A percentile compares a stretch with the other conserved stretches of the same genome.
Conservation (phyloP, 1,140 invertebrate species). For the Grapholita molesta region DNA sequence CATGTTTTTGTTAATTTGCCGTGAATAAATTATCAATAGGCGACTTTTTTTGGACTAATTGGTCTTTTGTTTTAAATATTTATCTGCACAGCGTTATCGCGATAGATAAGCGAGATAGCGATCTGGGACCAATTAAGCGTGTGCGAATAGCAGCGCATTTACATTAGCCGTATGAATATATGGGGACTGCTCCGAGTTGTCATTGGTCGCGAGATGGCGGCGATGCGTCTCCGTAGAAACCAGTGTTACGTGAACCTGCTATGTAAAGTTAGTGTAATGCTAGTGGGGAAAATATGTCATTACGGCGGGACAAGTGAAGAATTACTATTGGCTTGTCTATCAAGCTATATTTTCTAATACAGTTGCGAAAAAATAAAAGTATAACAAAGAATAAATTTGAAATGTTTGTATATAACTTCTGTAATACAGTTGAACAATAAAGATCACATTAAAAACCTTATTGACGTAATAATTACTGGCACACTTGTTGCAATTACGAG, state of each 20-base stretch:
- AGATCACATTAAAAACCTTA: too few species aligned
- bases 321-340: too few species aligned
- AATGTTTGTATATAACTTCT: too few species aligned
- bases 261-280: too few species aligned
- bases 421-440: too few species aligned
- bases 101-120: not conserved
- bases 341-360: too few species aligned
- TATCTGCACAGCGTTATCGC: not conserved
- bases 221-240: not conserved
- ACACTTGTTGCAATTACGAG: too few species aligned
- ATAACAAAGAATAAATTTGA: too few species aligned
- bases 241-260: not conserved
- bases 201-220: not conserved
- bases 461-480: too few species aligned
- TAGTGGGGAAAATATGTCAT: too few species aligned
- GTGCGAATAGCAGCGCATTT: not conserved
- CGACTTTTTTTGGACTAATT: constrained; percentile 6
- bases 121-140: not conserved
- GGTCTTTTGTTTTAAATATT: constrained; percentile 14
- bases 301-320: too few species aligned
- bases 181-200: not conserved
- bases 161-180: not conserved
- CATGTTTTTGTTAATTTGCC: not conserved
- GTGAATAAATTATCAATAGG: not conserved
- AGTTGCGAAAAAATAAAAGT: too few species aligned